Percentiles rank a stretch among this genome's conserved stretches.
These are phyloP conservation scores for Linurgus olivaceus DNA, from an alignment of 2,797 vertebrate species.

Conservation along the genomic window DNA sequence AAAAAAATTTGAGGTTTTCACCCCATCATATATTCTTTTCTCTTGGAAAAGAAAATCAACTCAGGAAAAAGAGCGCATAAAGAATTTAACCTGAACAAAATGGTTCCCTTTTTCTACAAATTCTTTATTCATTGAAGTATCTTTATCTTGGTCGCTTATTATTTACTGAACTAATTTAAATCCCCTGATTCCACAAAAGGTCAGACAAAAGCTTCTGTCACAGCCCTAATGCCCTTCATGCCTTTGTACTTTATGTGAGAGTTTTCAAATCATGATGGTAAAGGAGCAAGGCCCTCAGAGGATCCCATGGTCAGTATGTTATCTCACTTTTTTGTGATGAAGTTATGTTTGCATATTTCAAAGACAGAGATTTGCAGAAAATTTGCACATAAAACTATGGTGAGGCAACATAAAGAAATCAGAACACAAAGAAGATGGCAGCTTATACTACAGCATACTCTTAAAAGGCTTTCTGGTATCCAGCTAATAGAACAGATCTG, in stretches of 20 bases:
- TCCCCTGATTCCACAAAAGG: neutral
- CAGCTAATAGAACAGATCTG: neutral
- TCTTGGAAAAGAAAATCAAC: neutral
- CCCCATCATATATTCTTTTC: neutral
- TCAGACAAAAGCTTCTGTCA: conserved; percentile 6
- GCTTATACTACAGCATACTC: neutral
- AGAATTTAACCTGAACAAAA: neutral
- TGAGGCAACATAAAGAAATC: neutral
- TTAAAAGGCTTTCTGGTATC: neutral
- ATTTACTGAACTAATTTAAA: conserved; percentile 33
- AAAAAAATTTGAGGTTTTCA: neutral
- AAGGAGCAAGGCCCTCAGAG: neutral
- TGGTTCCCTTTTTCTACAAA: neutral
- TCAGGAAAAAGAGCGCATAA: neutral
- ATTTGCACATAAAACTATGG: neutral
- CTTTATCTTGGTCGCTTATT: conserved; percentile 16
- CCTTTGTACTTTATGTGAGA: neutral
- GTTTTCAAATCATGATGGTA: neutral
- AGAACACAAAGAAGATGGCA: neutral
- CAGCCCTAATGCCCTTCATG: neutral
- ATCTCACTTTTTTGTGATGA: neutral
- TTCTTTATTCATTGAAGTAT: neutral
- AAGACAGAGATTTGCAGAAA: neutral
- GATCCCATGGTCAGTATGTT: neutral
- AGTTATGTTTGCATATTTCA: neutral